Evolutionary conservation across 2,113 vertebrate genomes (phyloP).

Genomic region (Callocephalon fimbriatum): DNA sequence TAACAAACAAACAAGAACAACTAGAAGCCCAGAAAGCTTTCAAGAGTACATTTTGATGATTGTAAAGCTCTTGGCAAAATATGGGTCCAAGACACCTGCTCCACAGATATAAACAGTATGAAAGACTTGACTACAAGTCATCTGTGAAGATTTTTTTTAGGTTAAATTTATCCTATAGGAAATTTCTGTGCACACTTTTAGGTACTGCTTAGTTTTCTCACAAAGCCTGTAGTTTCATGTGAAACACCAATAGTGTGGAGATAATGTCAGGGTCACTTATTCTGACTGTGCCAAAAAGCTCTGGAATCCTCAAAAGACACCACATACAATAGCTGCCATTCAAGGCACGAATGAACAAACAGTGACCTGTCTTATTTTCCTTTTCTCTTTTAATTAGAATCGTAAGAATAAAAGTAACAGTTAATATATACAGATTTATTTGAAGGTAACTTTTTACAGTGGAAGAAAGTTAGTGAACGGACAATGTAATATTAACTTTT

Average conservation of each 20-base stretch:
- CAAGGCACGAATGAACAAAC: neutral
- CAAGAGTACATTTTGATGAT: neutral
- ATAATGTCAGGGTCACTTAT: conserved; percentile 25
- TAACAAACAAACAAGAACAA: neutral
- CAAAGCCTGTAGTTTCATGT: neutral
- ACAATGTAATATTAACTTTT: neutral
- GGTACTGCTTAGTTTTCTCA: neutral
- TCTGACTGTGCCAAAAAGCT: neutral
- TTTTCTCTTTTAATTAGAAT: neutral
- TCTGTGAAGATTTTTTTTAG: neutral
- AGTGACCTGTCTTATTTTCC: neutral
- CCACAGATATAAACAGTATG: neutral
- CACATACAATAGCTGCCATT: neutral
- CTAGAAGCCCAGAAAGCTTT: neutral
- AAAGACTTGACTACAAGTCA: neutral
- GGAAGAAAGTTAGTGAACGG: neutral
- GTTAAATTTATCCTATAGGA: neutral
- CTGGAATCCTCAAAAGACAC: neutral
- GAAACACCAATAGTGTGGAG: neutral
- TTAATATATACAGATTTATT: neutral
- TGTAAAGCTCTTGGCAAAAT: neutral
- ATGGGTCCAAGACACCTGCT: neutral
- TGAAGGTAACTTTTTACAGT: neutral
- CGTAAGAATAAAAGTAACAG: neutral
- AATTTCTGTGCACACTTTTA: neutral